Conservation (phyloP, 2,797 vertebrate genomes). For the Gymnoscopelus braueri region DNA sequence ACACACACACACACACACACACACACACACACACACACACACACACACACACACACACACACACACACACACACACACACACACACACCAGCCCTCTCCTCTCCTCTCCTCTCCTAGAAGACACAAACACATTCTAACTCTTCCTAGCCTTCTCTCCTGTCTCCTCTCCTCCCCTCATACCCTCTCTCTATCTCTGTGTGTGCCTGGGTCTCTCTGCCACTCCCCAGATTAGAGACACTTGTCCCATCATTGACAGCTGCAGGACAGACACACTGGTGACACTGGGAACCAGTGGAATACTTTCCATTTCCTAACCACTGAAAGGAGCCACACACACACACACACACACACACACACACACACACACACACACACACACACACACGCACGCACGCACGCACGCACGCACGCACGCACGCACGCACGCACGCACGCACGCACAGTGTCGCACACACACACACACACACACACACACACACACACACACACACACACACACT, state of each 20-base stretch:
- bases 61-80: too few species aligned
- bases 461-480: too few species aligned
- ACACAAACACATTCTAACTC: too few species aligned
- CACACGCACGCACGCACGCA: background rate
- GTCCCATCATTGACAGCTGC: constrained; percentile 7
- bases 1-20: too few species aligned
- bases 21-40: too few species aligned
- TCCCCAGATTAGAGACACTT: constrained; percentile 4
- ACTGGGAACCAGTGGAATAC: constrained; percentile 23
- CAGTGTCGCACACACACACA: background rate
- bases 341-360: background rate
- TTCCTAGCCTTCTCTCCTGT: too few species aligned
- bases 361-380: background rate
- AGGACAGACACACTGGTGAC: background rate
- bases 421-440: background rate
- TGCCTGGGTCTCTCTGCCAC: background rate
- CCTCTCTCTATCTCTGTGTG: background rate
- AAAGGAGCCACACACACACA: constrained; percentile 6
- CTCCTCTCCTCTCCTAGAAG: too few species aligned
- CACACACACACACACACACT: background rate
- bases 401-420: constrained; percentile 6
- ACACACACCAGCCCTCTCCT: too few species aligned
- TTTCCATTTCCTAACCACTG: constrained; percentile 32
- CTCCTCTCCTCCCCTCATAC: too few species aligned
- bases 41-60: too few species aligned